These are phyloP conservation scores for Netelia fuscicornis DNA, from an alignment of 2,888 invertebrate genomes.

Conservation along the genomic window DNA sequence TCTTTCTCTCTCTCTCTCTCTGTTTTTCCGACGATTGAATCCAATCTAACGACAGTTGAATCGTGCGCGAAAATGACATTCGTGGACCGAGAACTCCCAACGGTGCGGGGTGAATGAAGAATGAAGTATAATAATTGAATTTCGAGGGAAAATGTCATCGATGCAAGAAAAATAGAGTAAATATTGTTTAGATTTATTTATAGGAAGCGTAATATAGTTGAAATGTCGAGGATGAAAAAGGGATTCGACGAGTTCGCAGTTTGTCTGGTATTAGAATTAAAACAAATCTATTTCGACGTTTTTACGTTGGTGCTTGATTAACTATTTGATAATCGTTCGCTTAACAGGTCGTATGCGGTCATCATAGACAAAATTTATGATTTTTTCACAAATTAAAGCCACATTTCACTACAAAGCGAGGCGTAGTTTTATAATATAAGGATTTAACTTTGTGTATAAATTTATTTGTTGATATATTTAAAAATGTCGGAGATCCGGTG, in stretches of 20 bases:
- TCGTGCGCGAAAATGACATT: slow-evolving; percentile 63
- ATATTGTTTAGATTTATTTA: background rate
- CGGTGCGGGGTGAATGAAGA: slow-evolving; percentile 22
- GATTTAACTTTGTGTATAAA: too few species aligned
- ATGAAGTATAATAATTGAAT: slow-evolving; percentile 49
- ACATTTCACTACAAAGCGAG: too few species aligned
- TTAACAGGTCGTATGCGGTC: too few species aligned
- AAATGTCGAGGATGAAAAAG: slow-evolving; percentile 42
- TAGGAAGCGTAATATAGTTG: slow-evolving; percentile 35
- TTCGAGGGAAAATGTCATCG: background rate
- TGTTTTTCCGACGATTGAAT: slow-evolving; percentile 60
- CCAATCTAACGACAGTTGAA: slow-evolving; percentile 63
- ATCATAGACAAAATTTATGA: too few species aligned
- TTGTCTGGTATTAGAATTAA: slow-evolving; percentile 67
- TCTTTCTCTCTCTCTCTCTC: slow-evolving; percentile 17
- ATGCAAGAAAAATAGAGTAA: background rate
- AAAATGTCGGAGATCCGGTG: too few species aligned
- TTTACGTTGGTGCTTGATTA: slow-evolving; percentile 68
- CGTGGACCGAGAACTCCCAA: slow-evolving; percentile 29
- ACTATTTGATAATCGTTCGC: slow-evolving; percentile 29
- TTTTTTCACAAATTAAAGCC: slow-evolving; percentile 13
- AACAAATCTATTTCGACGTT: slow-evolving; percentile 46
- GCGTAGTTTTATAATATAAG: too few species aligned
- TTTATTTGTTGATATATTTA: too few species aligned
- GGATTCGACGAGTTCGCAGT: slow-evolving; percentile 78